Conservation (phyloP, 1,140 invertebrate species). For the Leptonema lineaticorne region DNA sequence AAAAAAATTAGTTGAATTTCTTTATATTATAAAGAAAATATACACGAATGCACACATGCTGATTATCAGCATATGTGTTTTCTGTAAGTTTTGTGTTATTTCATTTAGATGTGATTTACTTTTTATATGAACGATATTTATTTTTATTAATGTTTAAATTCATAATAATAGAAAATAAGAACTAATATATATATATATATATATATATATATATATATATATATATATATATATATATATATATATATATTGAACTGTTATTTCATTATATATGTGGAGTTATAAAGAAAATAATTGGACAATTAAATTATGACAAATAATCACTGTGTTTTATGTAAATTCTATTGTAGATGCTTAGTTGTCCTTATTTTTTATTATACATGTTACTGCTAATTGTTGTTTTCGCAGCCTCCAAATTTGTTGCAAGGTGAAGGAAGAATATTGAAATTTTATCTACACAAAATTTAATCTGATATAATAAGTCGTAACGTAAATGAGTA, state of each 20-base stretch:
- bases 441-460: too few relatives aligned
- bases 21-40: too few relatives aligned
- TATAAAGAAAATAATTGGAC: conserved; percentile 24
- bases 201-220: conserved; percentile 17
- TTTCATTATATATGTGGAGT: conserved; percentile 28
- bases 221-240: conserved; percentile 8
- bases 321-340: conserved; percentile 3
- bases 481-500: too few relatives aligned
- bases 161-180: too few relatives aligned
- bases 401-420: too few relatives aligned
- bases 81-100: conserved; percentile 8
- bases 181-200: conserved; percentile 16
- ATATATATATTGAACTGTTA: conserved; percentile 27
- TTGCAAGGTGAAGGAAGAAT: too few relatives aligned
- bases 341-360: too few relatives aligned
- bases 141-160: conserved; percentile 20
- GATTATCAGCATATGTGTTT: background rate
- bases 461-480: too few relatives aligned
- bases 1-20: too few relatives aligned
- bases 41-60: background rate
- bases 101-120: conserved; percentile 5
- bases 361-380: too few relatives aligned
- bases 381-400: too few relatives aligned
- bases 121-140: conserved; percentile 12
- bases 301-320: conserved; percentile 27